Percentiles rank a stretch among this genome's conserved stretches.
These are phyloP conservation scores for Tenthredo scrophulariae DNA, from an alignment of 2,888 invertebrate genomes.

Conservation along the genomic window DNA sequence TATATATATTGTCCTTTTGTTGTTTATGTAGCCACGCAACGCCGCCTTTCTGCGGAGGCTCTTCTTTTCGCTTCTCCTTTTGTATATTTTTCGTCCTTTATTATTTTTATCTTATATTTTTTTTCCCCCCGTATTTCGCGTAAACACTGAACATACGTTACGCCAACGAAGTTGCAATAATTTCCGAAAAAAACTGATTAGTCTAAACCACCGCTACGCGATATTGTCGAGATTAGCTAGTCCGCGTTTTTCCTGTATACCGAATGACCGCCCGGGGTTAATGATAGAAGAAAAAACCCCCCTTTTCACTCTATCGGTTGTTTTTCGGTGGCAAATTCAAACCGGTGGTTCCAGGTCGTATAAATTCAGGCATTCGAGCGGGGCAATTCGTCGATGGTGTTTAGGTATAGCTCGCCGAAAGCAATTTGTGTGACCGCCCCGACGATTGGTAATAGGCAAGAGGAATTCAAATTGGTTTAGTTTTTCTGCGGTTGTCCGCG, in stretches of 20 bases:
- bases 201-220: background rate
- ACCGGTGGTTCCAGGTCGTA: slow-evolving; percentile 21
- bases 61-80: slow-evolving; percentile 1
- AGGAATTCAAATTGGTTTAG: slow-evolving; percentile 75
- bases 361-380: slow-evolving; percentile 1
- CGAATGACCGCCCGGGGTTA: background rate
- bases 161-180: background rate
- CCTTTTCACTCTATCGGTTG: background rate
- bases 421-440: slow-evolving; percentile 78
- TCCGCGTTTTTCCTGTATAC: background rate
- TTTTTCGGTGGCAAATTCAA: slow-evolving; percentile 35
- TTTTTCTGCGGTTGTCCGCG: slow-evolving; percentile 76
- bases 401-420: slow-evolving; percentile 58
- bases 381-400: slow-evolving; percentile 44
- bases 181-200: background rate
- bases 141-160: background rate
- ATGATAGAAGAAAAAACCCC: background rate
- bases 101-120: background rate
- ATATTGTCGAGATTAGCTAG: background rate
- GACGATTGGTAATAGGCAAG: slow-evolving; percentile 77
- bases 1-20: slow-evolving; percentile 45
- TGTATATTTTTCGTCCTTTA: background rate
- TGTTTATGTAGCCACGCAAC: slow-evolving; percentile 44
- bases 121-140: background rate
- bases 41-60: background rate